Base-by-base conservation (phyloP, 1,140 invertebrate genomes). In the Homalodisca vitripennis region DNA sequence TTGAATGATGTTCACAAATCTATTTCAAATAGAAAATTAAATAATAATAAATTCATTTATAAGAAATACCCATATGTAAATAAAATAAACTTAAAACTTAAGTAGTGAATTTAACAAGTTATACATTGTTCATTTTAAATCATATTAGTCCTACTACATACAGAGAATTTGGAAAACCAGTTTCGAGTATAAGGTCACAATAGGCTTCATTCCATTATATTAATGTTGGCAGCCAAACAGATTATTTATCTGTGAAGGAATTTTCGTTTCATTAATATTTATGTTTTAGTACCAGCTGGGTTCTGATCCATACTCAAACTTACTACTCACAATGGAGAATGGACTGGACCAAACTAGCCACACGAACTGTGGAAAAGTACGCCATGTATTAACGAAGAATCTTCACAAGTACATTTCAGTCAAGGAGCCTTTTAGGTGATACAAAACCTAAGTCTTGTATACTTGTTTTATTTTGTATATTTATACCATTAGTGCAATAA, bases 321-420 rank as follows among this genome's bases (percentile, higher is more conserved):
- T 85, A 53, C 76, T 82, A 66, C 73, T 80, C 60, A 75, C 79
- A 12, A 69, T 85, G 68, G 79, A 82, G 73, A 75, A 77, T 14
- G 79, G 81, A 66, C 72, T 86, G 32, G 77, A 81, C 32, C 51
- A 73, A 32, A 74, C 78, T 1, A 72, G 74, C 3, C 71, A 75
- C 12, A 81, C 81, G 6, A 84, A 81, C 72, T 86, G 84, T 77
- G 84, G 83, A 2, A 81, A 83, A 73, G 66, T 84, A 1, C 73
- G 77, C 64, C 73, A 80, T 53, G 74, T 83, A 24, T 85, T 84
- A 74, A 73, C 81, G 22, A 71, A 73, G 64, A 68, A 71, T n/a
- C 29, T 73, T n/a, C 20, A 66, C 29, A 34, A 47, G 3, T 70
- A 48, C 34, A 29, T 70, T 34, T 46, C 65, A 62, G 60, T 64